Base-by-base conservation (phyloP, 2,797 vertebrate genomes). In the Gila robusta region DNA sequence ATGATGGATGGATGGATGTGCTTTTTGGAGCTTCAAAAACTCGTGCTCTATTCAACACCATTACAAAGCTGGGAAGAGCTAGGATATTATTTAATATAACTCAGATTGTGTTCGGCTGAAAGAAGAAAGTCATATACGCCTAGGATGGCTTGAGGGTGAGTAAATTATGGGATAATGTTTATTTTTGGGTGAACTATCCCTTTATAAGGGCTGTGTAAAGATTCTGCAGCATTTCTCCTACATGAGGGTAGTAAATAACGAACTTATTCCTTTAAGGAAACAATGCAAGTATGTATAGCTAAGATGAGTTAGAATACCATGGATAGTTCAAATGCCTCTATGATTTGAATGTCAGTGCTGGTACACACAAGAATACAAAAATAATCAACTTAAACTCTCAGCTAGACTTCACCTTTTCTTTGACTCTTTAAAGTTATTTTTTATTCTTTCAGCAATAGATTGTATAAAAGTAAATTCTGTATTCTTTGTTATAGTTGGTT, bases 301-400 rank as follows among this genome's bases (percentile, higher is more conserved):
- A 76, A 39, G 70, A 87, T 70, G n/a, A 41, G 66, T 67, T 35
- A 0, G 32, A 79, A 87, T 82, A 6, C 81, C 81, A 47, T 49
- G 47, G 83, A 82, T 87, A 32, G 47, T 84, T 89, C 35, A 82
- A 56, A 87, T 87, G 82, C 84, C 62, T 87, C 64, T 26, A 16
- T 12, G 49, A 11, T 8, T 67, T 72, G 56, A 70, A 47, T 52
- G 66, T 14, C 54, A 71, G 4, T 44, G 44, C 44, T 44, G 47
- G 23, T 54, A 73, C 56, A 79, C 14, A 44, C 8, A 81, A 54
- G 84, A 79, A 82, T 79, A 67, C 67, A 0, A 44, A 35, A 37
- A 76, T 52, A 37, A 86, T 84, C 35, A 62, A 79, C 66, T 54
- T 37, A 19, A 67, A 59, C 9, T 41, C 44, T 62, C 2, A 14